These are phyloP conservation scores for Microtus richardsoni DNA, from an alignment of 2,113 vertebrate genomes.

Conservation along the genomic window DNA sequence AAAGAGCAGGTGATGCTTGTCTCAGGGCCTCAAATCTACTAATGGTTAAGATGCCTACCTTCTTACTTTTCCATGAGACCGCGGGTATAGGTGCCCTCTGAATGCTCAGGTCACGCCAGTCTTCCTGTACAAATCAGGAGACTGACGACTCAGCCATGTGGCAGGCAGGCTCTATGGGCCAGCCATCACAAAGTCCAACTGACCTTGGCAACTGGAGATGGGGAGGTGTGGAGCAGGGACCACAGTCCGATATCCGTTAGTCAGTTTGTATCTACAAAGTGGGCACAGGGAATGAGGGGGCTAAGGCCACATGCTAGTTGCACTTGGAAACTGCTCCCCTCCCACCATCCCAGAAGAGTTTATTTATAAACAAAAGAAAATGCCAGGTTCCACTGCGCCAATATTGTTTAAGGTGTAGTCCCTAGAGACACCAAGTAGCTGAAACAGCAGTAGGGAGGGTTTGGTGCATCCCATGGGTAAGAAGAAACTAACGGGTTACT, in stretches of 20 bases:
- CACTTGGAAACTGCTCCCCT: neutral
- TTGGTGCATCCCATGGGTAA: slow-evolving; percentile 29
- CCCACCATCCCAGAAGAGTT: neutral
- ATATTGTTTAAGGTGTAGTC: slow-evolving; percentile 8
- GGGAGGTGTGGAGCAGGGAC: neutral
- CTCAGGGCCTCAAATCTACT: slow-evolving; percentile 40
- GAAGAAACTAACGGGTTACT: slow-evolving; percentile 1
- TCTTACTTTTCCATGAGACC: slow-evolving; percentile 38
- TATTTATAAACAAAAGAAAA: slow-evolving; percentile 42
- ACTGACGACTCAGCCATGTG: neutral
- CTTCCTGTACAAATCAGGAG: neutral
- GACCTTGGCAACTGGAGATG: slow-evolving; percentile 7
- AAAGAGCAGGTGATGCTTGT: neutral
- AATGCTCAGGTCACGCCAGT: neutral
- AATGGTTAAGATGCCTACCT: slow-evolving; percentile 14
- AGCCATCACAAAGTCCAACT: neutral
- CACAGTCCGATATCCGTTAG: neutral
- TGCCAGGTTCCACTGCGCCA: neutral
- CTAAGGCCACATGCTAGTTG: neutral
- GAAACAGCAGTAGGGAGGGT: neutral
- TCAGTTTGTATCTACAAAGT: slow-evolving; percentile 24
- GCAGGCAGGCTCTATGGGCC: neutral
- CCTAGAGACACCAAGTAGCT: neutral
- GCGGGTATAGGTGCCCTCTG: neutral
- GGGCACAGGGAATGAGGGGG: neutral